Evolutionary conservation across 1,140 invertebrate species (phyloP).

Genomic region (Drosophila truncata): DNA sequence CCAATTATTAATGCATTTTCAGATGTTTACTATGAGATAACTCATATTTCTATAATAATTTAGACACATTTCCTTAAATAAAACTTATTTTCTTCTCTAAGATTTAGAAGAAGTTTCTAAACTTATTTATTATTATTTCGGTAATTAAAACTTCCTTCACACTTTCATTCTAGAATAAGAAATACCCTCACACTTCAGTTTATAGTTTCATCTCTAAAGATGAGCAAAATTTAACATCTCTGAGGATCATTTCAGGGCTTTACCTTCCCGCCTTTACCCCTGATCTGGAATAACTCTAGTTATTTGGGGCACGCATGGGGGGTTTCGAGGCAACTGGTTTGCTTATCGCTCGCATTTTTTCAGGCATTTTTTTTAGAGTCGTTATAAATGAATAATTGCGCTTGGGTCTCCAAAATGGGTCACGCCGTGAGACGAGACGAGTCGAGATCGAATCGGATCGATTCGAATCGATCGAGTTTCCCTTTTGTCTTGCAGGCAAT

Average conservation of each 20-base stretch:
- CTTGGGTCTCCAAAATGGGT: slow-evolving; percentile 59
- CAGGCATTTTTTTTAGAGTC: slow-evolving; percentile 57
- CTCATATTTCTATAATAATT: neutral
- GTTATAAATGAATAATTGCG: slow-evolving; percentile 78
- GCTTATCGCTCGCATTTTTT: slow-evolving; percentile 44
- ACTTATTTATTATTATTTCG: neutral
- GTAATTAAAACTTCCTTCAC: too few relatives aligned
- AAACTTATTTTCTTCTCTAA: neutral
- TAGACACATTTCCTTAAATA: neutral
- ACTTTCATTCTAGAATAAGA: neutral
- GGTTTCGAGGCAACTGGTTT: slow-evolving; percentile 56
- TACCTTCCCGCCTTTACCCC: neutral
- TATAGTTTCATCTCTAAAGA: neutral
- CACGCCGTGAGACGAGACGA: slow-evolving; percentile 34
- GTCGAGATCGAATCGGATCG: slow-evolving; percentile 36
- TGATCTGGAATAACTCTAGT: slow-evolving; percentile 37
- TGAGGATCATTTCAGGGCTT: neutral
- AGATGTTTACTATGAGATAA: neutral
- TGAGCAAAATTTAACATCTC: neutral
- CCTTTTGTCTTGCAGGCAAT: slow-evolving; percentile 44
- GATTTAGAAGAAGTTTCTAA: neutral
- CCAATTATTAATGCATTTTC: neutral
- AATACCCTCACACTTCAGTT: neutral
- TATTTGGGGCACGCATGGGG: slow-evolving; percentile 72
- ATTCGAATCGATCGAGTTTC: slow-evolving; percentile 60